Evolutionary conservation across 2,888 invertebrate genomes (phyloP), one percentile per base, ranked within the genome.

Genomic region (Dasypogon diadema): DNA sequence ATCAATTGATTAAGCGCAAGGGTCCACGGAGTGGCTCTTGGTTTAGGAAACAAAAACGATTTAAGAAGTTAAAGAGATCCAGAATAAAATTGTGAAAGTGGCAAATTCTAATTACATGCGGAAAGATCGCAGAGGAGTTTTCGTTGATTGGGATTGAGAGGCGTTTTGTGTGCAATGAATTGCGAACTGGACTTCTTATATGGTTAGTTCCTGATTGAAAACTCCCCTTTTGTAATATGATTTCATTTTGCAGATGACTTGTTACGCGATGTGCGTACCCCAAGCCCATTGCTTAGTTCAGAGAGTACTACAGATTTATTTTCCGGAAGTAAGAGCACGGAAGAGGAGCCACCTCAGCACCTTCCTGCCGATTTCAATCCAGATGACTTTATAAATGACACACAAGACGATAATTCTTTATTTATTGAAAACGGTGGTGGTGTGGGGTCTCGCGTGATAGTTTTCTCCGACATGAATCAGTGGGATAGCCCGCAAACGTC

Each of bases 331-430:
- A 12, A 46, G 3, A 37, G n/a, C 8, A 26, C 65, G n/a, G 22
- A 22, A n/a, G 42, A 48, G 14, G 16, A 10, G 6, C 18, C 46
- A 24, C 2, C 54, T 12, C 22, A 18, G 12, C 16, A 51, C 79
- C 2, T 79, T 79, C 2, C 76, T 81, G 2, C 79, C 79, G 6
- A 79, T 48, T 82, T 82, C 34, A 83, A 84, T 79, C 81, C 84
- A 0, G 83, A 83, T 73, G 83, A 84, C 60, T 83, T 85, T 75
- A 80, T 84, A 5, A 84, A 82, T 76, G 54, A 54, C 34, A 21
- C 5, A 1, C 18, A 26, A n/a, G 18, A 21, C 22, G 21, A 21
- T 5, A 5, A 6, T 6, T 21, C 54, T 1, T n/a, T 30, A 10
- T 5, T 18, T 16, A 2, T 30, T 12, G 22, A 12, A 8, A 21